phyloP scores from a whole-genome alignment of 2,888 invertebrate genomes.

The Rambutsinella grinnellia region DNA sequence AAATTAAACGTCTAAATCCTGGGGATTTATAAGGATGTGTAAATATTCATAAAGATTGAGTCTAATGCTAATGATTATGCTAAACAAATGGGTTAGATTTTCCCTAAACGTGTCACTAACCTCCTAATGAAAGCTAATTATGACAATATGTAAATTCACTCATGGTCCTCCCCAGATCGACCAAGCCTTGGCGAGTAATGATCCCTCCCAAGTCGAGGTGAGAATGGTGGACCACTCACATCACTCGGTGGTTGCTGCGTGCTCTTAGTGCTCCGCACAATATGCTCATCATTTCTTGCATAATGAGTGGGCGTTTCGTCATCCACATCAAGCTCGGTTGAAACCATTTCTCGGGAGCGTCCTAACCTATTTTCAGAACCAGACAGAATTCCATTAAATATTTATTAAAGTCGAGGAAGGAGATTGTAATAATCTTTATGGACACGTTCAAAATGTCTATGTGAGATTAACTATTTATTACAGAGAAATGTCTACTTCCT shows the following conservation, averaged over 20 bases:
- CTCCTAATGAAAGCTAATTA: not conserved
- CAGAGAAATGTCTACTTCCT: no score
- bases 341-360: constrained; percentile 54
- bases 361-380: constrained; percentile 36
- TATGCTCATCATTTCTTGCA: constrained; percentile 27
- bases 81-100: no score
- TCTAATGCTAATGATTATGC: no score
- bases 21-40: no score
- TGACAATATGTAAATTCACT: not conserved
- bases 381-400: not conserved
- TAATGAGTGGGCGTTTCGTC: constrained; percentile 36
- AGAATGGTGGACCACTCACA: constrained; percentile 39
- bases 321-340: constrained; percentile 51
- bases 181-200: constrained; percentile 48
- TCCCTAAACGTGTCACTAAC: no score
- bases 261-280: constrained; percentile 21
- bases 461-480: not conserved
- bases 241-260: constrained; percentile 28
- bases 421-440: not conserved
- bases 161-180: constrained; percentile 49
- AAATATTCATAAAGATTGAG: no score
- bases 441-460: not conserved
- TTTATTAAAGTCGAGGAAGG: not conserved
- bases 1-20: no score
- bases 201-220: constrained; percentile 47